phyloP scores from a whole-genome alignment of 2,797 vertebrate species.

The Karalla daura region DNA sequence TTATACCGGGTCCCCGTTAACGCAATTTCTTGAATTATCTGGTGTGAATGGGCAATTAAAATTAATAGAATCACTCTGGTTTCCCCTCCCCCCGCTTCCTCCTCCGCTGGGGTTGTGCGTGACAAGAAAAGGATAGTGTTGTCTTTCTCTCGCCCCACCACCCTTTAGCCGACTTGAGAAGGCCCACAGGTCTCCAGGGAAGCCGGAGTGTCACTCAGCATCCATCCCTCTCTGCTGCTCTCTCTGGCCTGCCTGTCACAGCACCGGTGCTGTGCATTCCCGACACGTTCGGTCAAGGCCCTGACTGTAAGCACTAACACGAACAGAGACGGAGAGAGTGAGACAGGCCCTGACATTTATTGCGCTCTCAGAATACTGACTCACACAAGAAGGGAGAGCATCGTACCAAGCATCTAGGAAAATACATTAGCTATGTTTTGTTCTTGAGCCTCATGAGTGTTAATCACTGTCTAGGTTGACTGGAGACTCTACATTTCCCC shows the following conservation, averaged over 20 bases:
- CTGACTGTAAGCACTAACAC: conserved; percentile 47
- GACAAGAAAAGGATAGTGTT: conserved; percentile 34
- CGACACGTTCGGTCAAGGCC: conserved; percentile 47
- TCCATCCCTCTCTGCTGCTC: conserved; percentile 21
- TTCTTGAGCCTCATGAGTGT: no score
- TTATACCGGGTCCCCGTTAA: conserved; percentile 35
- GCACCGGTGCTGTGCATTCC: conserved; percentile 56
- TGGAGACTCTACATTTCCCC: no score
- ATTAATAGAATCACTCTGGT: conserved; percentile 40
- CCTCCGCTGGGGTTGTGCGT: conserved; percentile 10
- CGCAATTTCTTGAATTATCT: conserved; percentile 11
- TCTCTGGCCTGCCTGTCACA: conserved; percentile 48
- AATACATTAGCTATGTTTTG: conserved; percentile 9
- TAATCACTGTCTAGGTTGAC: no score
- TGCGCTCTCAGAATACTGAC: conserved; percentile 9
- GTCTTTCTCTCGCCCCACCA: neutral
- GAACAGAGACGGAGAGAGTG: conserved; percentile 32
- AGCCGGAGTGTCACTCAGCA: conserved; percentile 70
- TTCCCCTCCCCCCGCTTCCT: conserved; percentile 15
- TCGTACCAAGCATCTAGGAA: conserved; percentile 21
- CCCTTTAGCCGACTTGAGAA: conserved; percentile 42
- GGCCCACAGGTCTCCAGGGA: conserved; percentile 53
- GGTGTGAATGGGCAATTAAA: conserved; percentile 43
- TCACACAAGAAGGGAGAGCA: conserved; percentile 7
- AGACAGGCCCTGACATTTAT: conserved; percentile 38